Evolutionary conservation across 2,888 invertebrate species (phyloP).

Genomic region (Venusia cambrica): DNA sequence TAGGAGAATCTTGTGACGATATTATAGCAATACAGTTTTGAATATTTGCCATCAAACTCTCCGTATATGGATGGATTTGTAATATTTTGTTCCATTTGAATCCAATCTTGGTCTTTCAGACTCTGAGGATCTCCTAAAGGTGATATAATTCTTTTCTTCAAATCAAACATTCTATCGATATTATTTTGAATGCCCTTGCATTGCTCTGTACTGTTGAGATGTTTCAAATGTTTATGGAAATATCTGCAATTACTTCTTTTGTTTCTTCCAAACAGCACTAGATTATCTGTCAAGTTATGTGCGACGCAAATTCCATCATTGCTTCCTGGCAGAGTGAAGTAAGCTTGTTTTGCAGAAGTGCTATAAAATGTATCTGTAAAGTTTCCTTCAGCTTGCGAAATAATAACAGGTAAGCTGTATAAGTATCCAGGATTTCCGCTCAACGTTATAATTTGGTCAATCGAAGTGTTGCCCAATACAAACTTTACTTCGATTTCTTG

Average conservation of each 20-base stretch:
- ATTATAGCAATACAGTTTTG: constrained; percentile 55
- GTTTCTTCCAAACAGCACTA: constrained; percentile 72
- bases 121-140: constrained; percentile 59
- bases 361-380: constrained; percentile 56
- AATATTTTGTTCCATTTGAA: constrained; percentile 35
- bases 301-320: constrained; percentile 63
- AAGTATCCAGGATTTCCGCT: constrained; percentile 92
- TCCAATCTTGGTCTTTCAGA: constrained; percentile 53
- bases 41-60: constrained; percentile 38
- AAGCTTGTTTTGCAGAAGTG: constrained; percentile 30
- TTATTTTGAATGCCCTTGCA: constrained; percentile 54
- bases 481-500: constrained; percentile 60
- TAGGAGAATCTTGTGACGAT: constrained; percentile 51
- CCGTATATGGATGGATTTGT: constrained; percentile 43
- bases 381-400: constrained; percentile 52
- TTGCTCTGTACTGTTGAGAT: constrained; percentile 39
- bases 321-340: constrained; percentile 55
- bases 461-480: constrained; percentile 48
- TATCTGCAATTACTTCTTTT: constrained; percentile 67
- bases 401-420: constrained; percentile 82
- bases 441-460: constrained; percentile 46
- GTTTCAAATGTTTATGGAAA: constrained; percentile 26
- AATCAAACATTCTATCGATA: constrained; percentile 40
- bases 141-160: constrained; percentile 46
- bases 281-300: constrained; percentile 48